Percentiles rank a stretch among this genome's conserved stretches.
Evolutionary conservation across 2,113 vertebrate genomes (phyloP).

Genomic region (Gobiocypris rarus): DNA sequence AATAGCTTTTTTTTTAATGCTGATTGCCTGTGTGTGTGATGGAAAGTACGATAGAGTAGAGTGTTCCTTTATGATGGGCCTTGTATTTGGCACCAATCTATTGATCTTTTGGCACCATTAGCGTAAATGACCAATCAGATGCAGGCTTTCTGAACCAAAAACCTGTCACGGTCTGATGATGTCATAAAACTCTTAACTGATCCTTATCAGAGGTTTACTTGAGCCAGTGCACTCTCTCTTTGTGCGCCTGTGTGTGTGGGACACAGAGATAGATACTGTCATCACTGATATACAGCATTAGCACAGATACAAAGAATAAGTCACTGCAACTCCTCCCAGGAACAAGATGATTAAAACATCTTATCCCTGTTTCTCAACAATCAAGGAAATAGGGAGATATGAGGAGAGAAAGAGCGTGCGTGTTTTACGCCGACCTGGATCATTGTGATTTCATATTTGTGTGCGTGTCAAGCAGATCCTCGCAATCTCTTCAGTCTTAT

Average conservation of each 20-base stretch:
- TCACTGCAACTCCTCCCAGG: conserved; percentile 37
- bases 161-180: conserved; percentile 74
- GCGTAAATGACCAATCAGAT: conserved; percentile 51
- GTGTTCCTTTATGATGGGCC: conserved; percentile 44
- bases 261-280: conserved; percentile 44
- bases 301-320: conserved; percentile 51
- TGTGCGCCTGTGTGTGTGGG: conserved; percentile 45
- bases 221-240: conserved; percentile 62
- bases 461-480: conserved; percentile 25
- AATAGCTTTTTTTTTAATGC: conserved; percentile 6
- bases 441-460: conserved; percentile 23
- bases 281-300: conserved; percentile 45
- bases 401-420: neutral
- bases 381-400: conserved; percentile 29
- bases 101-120: conserved; percentile 60
- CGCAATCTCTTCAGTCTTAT: conserved; percentile 34
- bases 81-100: conserved; percentile 55
- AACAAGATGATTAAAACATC: conserved; percentile 43
- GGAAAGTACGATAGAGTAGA: neutral
- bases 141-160: conserved; percentile 38
- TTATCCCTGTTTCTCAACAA: conserved; percentile 41
- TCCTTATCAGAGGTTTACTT: conserved; percentile 73
- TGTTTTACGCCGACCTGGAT: neutral
- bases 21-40: neutral
- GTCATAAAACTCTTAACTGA: conserved; percentile 76